phyloP scores from a whole-genome alignment of 2,113 vertebrate species.

The Tychaedon coryphoeus region DNA sequence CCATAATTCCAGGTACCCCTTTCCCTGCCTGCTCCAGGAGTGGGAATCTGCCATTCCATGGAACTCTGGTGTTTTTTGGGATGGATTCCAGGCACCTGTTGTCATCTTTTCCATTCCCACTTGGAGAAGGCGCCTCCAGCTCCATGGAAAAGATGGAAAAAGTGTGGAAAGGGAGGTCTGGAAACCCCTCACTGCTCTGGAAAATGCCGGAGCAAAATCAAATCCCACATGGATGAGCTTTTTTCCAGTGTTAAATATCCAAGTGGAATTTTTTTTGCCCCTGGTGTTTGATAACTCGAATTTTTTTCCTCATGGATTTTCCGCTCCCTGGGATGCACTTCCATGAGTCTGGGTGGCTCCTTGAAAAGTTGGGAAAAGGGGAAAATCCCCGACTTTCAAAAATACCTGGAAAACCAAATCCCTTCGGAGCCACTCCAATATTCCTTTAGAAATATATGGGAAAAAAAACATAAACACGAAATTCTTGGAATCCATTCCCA shows the following conservation, averaged over 20 bases:
- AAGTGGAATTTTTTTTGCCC: neutral
- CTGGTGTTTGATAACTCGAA: neutral
- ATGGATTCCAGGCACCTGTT: neutral
- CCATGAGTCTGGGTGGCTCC: neutral
- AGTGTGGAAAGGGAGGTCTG: neutral
- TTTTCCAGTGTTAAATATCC: neutral
- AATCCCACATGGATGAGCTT: neutral
- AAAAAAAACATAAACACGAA: neutral
- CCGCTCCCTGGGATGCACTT: neutral
- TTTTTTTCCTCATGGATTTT: constrained; percentile 42
- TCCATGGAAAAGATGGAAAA: neutral
- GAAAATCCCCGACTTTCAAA: neutral
- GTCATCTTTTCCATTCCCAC: neutral
- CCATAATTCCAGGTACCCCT: rapidly evolving
- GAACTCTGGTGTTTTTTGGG: neutral
- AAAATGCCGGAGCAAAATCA: neutral
- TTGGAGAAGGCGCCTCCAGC: neutral
- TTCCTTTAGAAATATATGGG: neutral
- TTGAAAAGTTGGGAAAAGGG: neutral
- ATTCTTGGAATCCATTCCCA: neutral
- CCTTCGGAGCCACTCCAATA: rapidly evolving
- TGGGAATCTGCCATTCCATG: neutral
- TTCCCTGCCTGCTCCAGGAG: neutral
- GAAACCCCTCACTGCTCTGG: neutral
- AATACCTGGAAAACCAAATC: neutral